Evolutionary conservation across 2,797 vertebrate genomes (phyloP), one percentile per base, ranked within the genome.

Genomic region (Margarornis squamiger): DNA sequence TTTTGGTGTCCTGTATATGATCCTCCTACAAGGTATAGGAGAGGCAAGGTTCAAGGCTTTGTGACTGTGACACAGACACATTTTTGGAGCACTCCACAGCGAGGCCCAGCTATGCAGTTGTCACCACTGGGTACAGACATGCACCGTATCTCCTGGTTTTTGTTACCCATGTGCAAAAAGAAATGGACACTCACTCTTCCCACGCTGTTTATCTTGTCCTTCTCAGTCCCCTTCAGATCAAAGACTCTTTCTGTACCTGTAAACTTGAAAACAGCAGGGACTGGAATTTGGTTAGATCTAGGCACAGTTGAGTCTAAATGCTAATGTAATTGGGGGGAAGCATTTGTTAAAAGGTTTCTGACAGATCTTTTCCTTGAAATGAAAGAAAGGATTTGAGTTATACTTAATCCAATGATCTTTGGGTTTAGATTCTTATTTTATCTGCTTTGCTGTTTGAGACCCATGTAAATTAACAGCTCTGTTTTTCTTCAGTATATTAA

Each of bases 151-250:
- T 41, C 39, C 39, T 22, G 0, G 1, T 7, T 90, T 32, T 17
- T 12, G 27, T 43, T 82, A 48, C 18, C 41, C 18, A 4, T 24
- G 14, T 22, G 20, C 10, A 51, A 45, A 62, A 70, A n/a, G 41
- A 2, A 8, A 9, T 0, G 1, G 22, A 38, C 1, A 0, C 21
- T 83, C 62, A 5, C 38, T 61, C 16, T 3, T 61, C 22, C 48
- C 7, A 2, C 46, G 8, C 20, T 41, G 29, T 63, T 79, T 48
- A 3, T 41, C 54, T 49, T 32, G 45, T 57, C 10, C 36, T 73
- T 48, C 29, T 57, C 1, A 0, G 7, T 45, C 65, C n/a, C 34
- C 68, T 75, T 72, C 39, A 63, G 38, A 32, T 16, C 0, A 0
- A 85, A 38, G 23, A 46, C 32, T 36, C 27, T 57, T 66, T 81